A percentile compares a stretch with the other conserved stretches of the same genome.
Conservation (phyloP, 2,113 vertebrate genomes). For the Myodes glareolus region DNA sequence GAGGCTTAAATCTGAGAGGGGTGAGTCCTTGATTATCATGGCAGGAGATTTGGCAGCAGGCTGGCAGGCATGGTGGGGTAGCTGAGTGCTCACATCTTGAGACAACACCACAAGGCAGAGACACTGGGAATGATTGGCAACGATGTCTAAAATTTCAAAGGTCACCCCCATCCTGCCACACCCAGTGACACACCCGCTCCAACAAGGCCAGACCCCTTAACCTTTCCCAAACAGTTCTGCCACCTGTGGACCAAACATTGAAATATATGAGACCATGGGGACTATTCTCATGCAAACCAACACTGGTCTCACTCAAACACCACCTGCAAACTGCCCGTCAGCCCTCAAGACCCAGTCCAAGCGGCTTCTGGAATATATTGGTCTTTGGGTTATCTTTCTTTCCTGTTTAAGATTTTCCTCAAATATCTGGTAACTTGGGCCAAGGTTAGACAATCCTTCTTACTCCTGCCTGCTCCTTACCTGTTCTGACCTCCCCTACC, state of each 20-base stretch:
- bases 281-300: not conserved
- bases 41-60: not conserved
- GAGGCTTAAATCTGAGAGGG: not conserved
- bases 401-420: conserved; percentile 35
- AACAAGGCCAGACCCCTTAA: not conserved
- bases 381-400: not conserved
- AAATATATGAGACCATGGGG: not conserved
- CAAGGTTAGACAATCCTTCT: not conserved
- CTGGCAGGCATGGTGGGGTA: not conserved
- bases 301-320: not conserved
- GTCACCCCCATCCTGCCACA: not conserved
- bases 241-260: not conserved
- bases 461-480: not conserved
- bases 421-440: not conserved
- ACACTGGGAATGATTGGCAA: not conserved
- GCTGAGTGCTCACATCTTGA: not conserved
- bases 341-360: not conserved
- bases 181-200: not conserved
- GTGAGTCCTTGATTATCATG: not conserved
- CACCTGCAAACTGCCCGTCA: not conserved
- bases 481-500: not conserved
- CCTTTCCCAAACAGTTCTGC: not conserved
- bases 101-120: not conserved
- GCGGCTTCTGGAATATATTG: not conserved
- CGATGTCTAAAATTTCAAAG: not conserved